Evolutionary conservation across 2,888 invertebrate species (phyloP), one percentile per base, ranked within the genome.

Genomic region (Ochropleura plecta): DNA sequence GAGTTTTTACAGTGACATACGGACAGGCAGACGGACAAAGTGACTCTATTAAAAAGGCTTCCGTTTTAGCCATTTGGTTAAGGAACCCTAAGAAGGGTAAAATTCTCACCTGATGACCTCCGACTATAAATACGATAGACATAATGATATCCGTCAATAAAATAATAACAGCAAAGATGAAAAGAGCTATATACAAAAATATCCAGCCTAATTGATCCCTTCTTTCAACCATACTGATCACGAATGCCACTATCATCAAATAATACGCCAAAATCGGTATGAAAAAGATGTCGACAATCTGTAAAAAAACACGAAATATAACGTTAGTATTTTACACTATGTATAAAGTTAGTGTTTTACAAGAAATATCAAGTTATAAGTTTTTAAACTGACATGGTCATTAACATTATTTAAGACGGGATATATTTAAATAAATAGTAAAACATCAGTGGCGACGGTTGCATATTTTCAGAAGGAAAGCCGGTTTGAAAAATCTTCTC

Each of bases 51-150:
- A 2, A 30, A 30, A 30, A 30, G 30, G 30, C 1, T 30, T 30
- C 30, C 30, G 30, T 30, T 30, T 30, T 30, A 30, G 30, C 3
- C 30, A 30, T 30, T 30, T 30, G 30, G 3, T 3, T 30, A 30
- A 30, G 30, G 30, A 30, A 30, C 30, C 30, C 30, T 30, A 30
- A 30, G 30, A 65, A n/a, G 9, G 14, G 16, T 44, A 14, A 0
- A 49, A 49, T 9, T 6, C 78, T 69, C 20, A 76, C 76, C 78
- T 20, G 78, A 63, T 76, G 76, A 12, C 69, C 46, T 20, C 63
- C 78, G 18, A 76, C 6, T 18, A 76, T 20, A 20, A 78, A 78
- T 9, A 63, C n/a, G 3, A 76, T 44, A 9, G 76, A 78, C 14
- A 55, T 12, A 8, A 78, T 9, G 5, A 69, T 18, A 57, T 76